These are phyloP conservation scores for Dorcus hopei DNA, from an alignment of 2,888 invertebrate genomes.

Conservation along the genomic window DNA sequence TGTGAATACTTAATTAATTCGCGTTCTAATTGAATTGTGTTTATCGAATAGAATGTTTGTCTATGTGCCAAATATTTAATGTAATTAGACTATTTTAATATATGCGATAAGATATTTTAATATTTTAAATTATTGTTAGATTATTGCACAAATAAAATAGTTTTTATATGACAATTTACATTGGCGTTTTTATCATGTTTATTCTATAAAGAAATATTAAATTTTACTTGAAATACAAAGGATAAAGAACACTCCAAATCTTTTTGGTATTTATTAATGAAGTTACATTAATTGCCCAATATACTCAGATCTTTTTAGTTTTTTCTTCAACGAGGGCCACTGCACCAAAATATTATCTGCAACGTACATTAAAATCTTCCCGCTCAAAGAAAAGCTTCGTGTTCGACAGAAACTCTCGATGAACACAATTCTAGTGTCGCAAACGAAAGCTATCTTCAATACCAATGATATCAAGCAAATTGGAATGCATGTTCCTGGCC, in stretches of 20 bases:
- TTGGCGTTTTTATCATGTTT: too few species aligned
- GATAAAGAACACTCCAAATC: too few species aligned
- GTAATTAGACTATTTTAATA: constrained; percentile 3
- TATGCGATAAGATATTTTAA: background rate
- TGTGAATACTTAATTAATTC: constrained; percentile 14
- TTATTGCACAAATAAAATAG: constrained; percentile 15
- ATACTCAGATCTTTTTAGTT: constrained; percentile 68
- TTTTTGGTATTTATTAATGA: background rate
- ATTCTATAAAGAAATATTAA: too few species aligned
- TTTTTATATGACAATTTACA: background rate
- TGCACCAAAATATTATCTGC: constrained; percentile 89
- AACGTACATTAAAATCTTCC: constrained; percentile 78
- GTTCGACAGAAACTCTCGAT: constrained; percentile 96
- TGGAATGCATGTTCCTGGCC: constrained; percentile 96
- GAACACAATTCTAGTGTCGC: constrained; percentile 76
- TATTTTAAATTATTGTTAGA: constrained; percentile 16
- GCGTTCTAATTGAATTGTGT: background rate
- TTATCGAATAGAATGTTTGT: constrained; percentile 11
- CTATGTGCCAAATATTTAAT: constrained; percentile 15
- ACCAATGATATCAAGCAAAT: constrained; percentile 77
- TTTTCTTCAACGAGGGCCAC: constrained; percentile 76
- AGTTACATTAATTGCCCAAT: constrained; percentile 69
- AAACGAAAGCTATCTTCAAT: constrained; percentile 64
- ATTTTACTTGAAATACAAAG: too few species aligned
- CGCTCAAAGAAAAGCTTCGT: constrained; percentile 81